Conservation (phyloP, 2,888 invertebrate genomes). For the Catocala nupta region DNA sequence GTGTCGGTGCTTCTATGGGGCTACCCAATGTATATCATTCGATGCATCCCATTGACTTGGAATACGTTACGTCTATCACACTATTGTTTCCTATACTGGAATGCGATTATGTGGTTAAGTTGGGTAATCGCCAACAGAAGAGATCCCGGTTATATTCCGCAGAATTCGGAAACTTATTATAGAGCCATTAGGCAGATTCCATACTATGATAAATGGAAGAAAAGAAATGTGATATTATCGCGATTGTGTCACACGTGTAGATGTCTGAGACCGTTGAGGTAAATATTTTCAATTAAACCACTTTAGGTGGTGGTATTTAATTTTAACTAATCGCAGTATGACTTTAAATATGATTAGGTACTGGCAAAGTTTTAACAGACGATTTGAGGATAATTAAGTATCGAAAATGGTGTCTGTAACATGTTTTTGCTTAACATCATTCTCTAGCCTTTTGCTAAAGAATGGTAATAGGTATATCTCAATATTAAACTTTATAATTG, state of each 20-base stretch:
- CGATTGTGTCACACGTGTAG: constrained; percentile 96
- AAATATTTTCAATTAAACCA: constrained; percentile 9
- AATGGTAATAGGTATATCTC: too few relatives aligned
- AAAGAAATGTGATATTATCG: constrained; percentile 93
- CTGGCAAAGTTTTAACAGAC: too few relatives aligned
- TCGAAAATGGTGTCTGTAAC: too few relatives aligned
- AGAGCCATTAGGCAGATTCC: constrained; percentile 97
- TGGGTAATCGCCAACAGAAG: constrained; percentile 96
- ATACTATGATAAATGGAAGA: constrained; percentile 97
- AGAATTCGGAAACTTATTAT: constrained; percentile 96
- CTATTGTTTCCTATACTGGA: constrained; percentile 96
- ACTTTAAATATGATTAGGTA: too few relatives aligned
- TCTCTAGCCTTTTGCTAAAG: too few relatives aligned
- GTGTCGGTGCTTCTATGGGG: constrained; percentile 96
- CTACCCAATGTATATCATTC: constrained; percentile 96
- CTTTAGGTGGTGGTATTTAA: too few relatives aligned
- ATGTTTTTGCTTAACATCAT: too few relatives aligned
- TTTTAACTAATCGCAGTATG: too few relatives aligned
- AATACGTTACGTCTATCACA: constrained; percentile 94
- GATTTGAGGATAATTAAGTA: too few relatives aligned
- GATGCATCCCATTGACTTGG: constrained; percentile 97
- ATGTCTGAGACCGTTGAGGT: constrained; percentile 93
- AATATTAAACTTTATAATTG: too few relatives aligned
- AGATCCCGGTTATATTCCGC: constrained; percentile 96
- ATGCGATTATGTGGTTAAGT: constrained; percentile 96